Evolutionary conservation across 1,140 invertebrate genomes (phyloP).

Genomic region (Aphelinus atriplicis): DNA sequence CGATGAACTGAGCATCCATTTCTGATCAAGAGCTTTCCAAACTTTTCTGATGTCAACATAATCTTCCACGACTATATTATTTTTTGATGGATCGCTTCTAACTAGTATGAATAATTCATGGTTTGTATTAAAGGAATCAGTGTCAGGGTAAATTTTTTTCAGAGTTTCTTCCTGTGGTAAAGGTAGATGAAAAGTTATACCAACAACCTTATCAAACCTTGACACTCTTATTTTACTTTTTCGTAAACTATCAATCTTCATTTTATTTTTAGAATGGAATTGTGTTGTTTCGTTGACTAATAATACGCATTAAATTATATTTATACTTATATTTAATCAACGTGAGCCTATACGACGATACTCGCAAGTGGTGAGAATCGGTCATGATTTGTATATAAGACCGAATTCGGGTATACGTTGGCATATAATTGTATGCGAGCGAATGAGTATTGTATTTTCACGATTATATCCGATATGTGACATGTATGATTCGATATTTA

Average conservation of each 20-base stretch:
- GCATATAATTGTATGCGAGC: too few species aligned
- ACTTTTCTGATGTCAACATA: slow-evolving; percentile 8
- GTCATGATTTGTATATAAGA: too few species aligned
- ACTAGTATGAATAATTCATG: slow-evolving; percentile 49
- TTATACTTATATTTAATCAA: slow-evolving; percentile 17
- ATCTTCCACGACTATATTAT: slow-evolving; percentile 17
- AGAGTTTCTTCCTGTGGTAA: slow-evolving; percentile 50
- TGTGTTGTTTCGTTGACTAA: slow-evolving; percentile 54
- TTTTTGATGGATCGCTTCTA: slow-evolving; percentile 19
- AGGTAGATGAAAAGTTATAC: slow-evolving; percentile 53
- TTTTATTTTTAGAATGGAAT: slow-evolving; percentile 49
- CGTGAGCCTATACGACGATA: too few species aligned
- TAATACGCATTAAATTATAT: slow-evolving; percentile 42
- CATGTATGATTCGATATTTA: too few species aligned
- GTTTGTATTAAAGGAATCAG: slow-evolving; percentile 41
- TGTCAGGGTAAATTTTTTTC: slow-evolving; percentile 44
- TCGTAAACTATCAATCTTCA: slow-evolving; percentile 44
- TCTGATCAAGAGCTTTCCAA: slow-evolving; percentile 2
- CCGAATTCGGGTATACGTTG: too few species aligned
- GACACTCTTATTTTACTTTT: background rate
- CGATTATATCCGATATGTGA: too few species aligned
- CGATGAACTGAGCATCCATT: background rate
- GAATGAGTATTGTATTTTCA: too few species aligned
- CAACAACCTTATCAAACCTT: slow-evolving; percentile 46
- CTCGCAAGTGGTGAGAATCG: too few species aligned